phyloP scores from a whole-genome alignment of 2,888 invertebrate species.

The Hetaerina titia region DNA sequence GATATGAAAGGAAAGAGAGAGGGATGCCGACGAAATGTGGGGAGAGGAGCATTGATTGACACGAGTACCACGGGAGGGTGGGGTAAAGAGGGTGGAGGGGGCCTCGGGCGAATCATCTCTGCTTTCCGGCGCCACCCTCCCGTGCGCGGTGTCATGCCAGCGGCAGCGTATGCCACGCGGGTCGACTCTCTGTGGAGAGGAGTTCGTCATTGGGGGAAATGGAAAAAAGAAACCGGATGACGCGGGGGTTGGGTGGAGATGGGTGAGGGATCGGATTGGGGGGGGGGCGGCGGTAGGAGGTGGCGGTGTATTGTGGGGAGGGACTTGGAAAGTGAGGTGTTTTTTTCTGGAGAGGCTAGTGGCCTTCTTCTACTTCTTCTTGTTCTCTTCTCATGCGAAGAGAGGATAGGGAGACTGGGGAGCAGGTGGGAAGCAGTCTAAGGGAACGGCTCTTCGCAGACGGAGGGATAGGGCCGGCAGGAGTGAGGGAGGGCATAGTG shows the following conservation, averaged over 20 bases:
- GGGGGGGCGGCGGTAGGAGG: background rate
- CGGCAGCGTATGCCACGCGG: background rate
- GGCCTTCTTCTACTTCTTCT: background rate
- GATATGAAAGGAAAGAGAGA: too few relatives aligned
- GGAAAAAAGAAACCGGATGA: background rate
- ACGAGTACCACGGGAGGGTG: background rate
- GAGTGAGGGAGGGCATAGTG: background rate
- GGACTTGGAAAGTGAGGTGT: background rate
- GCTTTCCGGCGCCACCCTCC: background rate
- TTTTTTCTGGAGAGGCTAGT: background rate
- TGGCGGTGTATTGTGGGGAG: background rate
- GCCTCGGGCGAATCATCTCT: background rate
- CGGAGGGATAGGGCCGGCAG: background rate
- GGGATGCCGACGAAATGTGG: too few relatives aligned
- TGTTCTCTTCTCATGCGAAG: background rate
- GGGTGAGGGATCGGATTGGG: background rate
- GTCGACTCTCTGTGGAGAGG: background rate
- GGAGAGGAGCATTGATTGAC: constrained; percentile 33
- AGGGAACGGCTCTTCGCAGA: background rate
- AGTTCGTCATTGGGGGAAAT: constrained; percentile 16
- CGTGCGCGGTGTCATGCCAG: background rate
- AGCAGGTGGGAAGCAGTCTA: background rate
- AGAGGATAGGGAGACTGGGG: background rate
- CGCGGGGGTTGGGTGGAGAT: background rate
- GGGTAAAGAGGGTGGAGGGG: too few relatives aligned